Evolutionary conservation across 2,888 invertebrate species (phyloP), one percentile per base, ranked within the genome.

Genomic region (Acleris literana): DNA sequence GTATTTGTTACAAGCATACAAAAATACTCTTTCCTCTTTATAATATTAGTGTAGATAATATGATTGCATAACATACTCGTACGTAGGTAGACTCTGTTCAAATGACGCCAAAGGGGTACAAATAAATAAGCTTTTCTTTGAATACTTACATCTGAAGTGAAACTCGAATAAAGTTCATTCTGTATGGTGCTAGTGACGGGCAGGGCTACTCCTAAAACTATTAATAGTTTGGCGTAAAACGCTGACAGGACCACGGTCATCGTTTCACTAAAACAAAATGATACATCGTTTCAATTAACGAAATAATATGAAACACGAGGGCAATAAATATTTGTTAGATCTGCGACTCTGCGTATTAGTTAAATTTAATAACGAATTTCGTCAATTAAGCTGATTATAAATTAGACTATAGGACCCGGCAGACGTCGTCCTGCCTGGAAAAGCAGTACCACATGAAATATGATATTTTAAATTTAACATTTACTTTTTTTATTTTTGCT

Each of bases 111-210:
- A 33, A 33, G 11, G 11, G 0, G 11, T 33, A 33, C 39, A 39
- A 39, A 39, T 13, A 13, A 39, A 4, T 13, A 4, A 18, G 20
- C 6, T 20, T 25, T 52, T 20, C 20, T 7, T 17, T 11, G 17
- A 53, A 63, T 78, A 86, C 92, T 89, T 77, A 92, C 92, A 72
- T 92, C 92, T 25, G 91, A 86, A 25, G 84, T 84, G 52, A 91
- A 76, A 72, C 88, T 91, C 3, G 87, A 93, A 83, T 80, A 92
- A 71, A 90, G 80, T 71, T 93, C 90, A 74, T 93, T 93, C 68
- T 94, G 94, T 75, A 94, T 93, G 49, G 94, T 94, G 83, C 95
- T 94, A 1, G 95, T 94, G 53, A 95, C 83, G 0, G 95, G 95
- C 57, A 95, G 87, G 5, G 94, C 94, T 70, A 94, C 87, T 53